These are phyloP conservation scores for Hemicrepidius hirtus DNA, from an alignment of 2,888 invertebrate species.

Conservation along the genomic window DNA sequence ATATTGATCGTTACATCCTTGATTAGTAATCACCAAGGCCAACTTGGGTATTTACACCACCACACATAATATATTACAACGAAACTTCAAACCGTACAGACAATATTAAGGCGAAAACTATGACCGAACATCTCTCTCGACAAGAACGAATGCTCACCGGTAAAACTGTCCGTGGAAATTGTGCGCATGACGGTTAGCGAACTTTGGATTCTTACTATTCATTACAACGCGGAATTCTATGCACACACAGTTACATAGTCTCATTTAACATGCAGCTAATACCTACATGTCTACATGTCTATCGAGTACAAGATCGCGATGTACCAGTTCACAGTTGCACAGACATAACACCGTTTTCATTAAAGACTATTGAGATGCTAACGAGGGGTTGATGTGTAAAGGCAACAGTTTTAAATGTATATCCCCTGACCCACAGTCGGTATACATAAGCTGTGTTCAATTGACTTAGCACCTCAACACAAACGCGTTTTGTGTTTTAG, in stretches of 20 bases:
- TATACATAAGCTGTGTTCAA: no score
- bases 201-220: constrained; percentile 33
- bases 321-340: no score
- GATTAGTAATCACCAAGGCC: constrained; percentile 16
- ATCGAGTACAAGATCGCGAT: no score
- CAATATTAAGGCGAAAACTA: constrained; percentile 26
- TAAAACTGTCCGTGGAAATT: constrained; percentile 43
- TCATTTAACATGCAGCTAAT: no score
- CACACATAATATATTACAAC: constrained; percentile 35
- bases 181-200: constrained; percentile 36
- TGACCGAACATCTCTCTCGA: constrained; percentile 45
- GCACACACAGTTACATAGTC: neutral
- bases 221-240: neutral
- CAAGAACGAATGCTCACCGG: constrained; percentile 48
- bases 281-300: no score
- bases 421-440: no score
- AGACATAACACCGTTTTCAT: no score
- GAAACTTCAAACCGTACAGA: constrained; percentile 24
- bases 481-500: no score
- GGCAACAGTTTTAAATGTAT: no score
- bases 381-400: no score
- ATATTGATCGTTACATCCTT: constrained; percentile 33
- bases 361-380: no score
- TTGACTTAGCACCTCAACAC: no score
- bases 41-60: constrained; percentile 33